phyloP scores from a whole-genome alignment of 2,888 invertebrate genomes.

The Asteroscopus sphinx region DNA sequence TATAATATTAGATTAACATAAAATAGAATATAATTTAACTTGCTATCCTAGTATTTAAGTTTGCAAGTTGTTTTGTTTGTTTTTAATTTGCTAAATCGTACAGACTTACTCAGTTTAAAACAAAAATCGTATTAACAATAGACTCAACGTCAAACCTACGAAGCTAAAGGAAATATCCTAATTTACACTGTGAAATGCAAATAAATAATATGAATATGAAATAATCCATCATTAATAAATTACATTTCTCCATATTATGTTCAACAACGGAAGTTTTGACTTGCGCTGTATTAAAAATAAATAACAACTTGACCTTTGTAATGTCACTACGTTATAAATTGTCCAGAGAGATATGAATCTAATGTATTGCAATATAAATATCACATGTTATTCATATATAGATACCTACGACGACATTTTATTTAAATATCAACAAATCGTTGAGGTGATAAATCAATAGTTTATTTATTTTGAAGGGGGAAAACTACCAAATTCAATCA shows the following conservation, averaged over 20 bases:
- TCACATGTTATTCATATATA: slow-evolving; percentile 37
- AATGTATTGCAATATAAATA: slow-evolving; percentile 39
- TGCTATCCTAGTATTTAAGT: no score
- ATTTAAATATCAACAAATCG: slow-evolving; percentile 35
- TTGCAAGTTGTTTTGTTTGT: no score
- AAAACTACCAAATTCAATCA: no score
- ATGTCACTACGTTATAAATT: slow-evolving; percentile 30
- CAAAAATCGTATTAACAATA: background rate
- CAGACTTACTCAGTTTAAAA: background rate
- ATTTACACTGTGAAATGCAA: no score
- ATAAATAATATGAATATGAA: no score
- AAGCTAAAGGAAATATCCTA: slow-evolving; percentile 23
- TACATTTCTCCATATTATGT: slow-evolving; percentile 1
- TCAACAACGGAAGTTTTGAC: slow-evolving; percentile 39
- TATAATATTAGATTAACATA: no score
- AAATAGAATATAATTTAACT: no score
- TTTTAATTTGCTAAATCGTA: no score
- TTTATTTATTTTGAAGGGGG: no score
- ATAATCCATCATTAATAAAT: slow-evolving; percentile 27
- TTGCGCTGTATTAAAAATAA: slow-evolving; percentile 29
- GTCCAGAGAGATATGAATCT: slow-evolving; percentile 32
- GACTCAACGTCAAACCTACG: slow-evolving; percentile 10
- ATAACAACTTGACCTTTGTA: slow-evolving; percentile 35
- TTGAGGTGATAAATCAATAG: slow-evolving; percentile 30
- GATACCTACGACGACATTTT: background rate